Conservation (phyloP, 2,113 vertebrate genomes). For the Colaptes auratus region DNA sequence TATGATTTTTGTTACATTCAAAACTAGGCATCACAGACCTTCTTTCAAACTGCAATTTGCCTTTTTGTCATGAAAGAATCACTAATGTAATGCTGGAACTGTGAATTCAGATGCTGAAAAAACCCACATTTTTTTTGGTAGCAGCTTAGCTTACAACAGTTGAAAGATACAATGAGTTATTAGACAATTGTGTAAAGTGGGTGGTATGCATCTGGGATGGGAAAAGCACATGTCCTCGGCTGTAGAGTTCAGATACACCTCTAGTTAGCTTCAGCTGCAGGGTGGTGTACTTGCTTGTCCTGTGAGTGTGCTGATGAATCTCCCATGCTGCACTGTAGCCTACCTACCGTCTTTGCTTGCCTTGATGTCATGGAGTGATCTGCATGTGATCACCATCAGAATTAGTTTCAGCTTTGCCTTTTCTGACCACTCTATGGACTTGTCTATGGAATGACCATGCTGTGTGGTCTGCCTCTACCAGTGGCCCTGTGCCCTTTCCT, state of each 20-base stretch:
- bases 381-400: neutral
- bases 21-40: neutral
- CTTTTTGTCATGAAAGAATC: neutral
- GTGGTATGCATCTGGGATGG: neutral
- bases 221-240: neutral
- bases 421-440: neutral
- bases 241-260: neutral
- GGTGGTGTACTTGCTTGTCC: accelerated
- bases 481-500: neutral
- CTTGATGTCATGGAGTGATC: accelerated
- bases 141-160: neutral
- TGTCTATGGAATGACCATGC: neutral
- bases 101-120: neutral
- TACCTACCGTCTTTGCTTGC: neutral
- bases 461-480: neutral
- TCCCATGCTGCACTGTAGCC: neutral
- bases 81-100: neutral
- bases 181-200: neutral
- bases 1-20: neutral
- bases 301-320: neutral
- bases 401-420: neutral
- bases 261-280: neutral
- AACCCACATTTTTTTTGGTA: neutral
- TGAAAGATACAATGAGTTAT: neutral
- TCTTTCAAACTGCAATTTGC: neutral